phyloP scores from a whole-genome alignment of 2,888 invertebrate genomes.

The Azorinus chamasolen region DNA sequence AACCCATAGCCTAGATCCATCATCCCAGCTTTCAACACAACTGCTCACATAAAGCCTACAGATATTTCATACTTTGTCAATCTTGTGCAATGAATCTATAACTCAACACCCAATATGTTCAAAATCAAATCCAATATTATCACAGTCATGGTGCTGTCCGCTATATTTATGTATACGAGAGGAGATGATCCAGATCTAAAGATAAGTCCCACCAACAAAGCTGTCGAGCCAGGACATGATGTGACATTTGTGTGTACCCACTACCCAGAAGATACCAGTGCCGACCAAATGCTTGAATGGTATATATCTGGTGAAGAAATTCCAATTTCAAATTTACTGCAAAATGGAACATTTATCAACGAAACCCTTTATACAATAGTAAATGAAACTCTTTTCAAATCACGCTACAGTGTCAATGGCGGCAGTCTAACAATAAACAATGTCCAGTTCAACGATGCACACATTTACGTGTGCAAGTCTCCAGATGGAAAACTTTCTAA shows the following conservation, averaged over 20 bases:
- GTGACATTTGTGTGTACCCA: conserved; percentile 36
- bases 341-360: conserved; percentile 49
- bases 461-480: conserved; percentile 78
- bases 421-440: conserved; percentile 77
- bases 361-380: conserved; percentile 20
- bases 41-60: no score
- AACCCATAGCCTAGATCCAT: no score
- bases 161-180: not conserved
- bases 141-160: no score
- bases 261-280: conserved; percentile 33
- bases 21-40: no score
- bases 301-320: conserved; percentile 28
- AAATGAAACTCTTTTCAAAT: no score
- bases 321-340: conserved; percentile 37
- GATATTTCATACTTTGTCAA: no score
- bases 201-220: conserved; percentile 24
- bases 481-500: conserved; percentile 67
- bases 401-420: conserved; percentile 41
- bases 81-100: no score
- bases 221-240: conserved; percentile 35
- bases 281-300: conserved; percentile 39
- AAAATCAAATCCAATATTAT: no score
- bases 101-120: no score
- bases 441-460: conserved; percentile 76
- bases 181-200: conserved; percentile 15